Evolutionary conservation across 2,888 invertebrate species (phyloP).

Genomic region (Argynnis bischoffii): DNA sequence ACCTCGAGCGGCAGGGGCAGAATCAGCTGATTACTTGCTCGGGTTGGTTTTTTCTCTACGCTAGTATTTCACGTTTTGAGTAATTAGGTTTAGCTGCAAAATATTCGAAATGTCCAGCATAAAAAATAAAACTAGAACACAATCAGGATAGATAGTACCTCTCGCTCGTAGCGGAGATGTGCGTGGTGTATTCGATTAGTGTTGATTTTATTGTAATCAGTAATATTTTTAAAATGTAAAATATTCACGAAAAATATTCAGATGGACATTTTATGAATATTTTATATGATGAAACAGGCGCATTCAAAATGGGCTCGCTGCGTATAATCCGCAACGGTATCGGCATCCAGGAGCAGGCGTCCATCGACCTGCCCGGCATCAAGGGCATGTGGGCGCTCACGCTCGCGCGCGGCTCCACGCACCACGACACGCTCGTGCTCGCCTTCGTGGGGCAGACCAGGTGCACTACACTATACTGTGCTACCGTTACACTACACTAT

Average conservation of each 20-base stretch:
- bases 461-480: constrained; percentile 52
- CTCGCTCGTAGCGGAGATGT: no score
- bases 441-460: constrained; percentile 98
- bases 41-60: constrained; percentile 67
- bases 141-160: no score
- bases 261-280: no score
- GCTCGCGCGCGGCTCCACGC: constrained; percentile 70
- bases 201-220: no score
- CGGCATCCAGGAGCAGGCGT: constrained; percentile 98
- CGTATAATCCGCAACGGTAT: constrained; percentile 99
- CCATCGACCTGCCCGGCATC: constrained; percentile 97
- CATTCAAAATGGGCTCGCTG: constrained; percentile 98
- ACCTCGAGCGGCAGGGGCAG: constrained; percentile 97
- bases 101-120: no score
- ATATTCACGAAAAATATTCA: no score
- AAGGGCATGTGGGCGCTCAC: constrained; percentile 98
- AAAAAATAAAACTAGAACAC: no score
- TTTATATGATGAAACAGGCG: constrained; percentile 74
- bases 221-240: no score
- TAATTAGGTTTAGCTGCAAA: no score
- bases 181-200: no score
- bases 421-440: constrained; percentile 95
- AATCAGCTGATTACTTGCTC: constrained; percentile 99
- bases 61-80: no score
- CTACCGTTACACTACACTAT: neutral